Evolutionary conservation across 2,888 invertebrate species (phyloP).

Genomic region (Machimus rusticus): DNA sequence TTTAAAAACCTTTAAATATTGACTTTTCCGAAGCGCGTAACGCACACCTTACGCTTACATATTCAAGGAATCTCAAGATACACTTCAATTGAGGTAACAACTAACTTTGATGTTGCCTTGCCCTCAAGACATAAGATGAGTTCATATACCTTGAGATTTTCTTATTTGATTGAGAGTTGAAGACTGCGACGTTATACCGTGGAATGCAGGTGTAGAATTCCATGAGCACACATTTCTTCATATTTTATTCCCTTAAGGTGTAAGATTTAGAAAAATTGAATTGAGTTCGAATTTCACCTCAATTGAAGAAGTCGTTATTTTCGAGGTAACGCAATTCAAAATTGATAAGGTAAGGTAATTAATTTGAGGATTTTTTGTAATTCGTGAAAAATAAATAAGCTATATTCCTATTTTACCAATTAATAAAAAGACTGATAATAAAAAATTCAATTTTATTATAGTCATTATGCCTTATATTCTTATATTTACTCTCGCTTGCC

Average conservation of each 20-base stretch:
- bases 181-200: not conserved
- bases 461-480: too few species aligned
- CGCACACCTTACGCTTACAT: not conserved
- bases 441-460: too few species aligned
- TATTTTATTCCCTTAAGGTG: not conserved
- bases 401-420: too few species aligned
- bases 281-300: not conserved
- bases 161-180: not conserved
- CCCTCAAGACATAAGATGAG: not conserved
- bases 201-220: not conserved
- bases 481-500: too few species aligned
- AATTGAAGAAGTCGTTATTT: not conserved
- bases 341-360: not conserved
- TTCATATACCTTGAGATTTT: not conserved
- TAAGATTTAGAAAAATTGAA: not conserved
- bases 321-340: not conserved
- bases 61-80: not conserved
- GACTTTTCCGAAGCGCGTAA: not conserved
- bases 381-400: too few species aligned
- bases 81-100: not conserved
- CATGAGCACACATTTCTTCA: not conserved
- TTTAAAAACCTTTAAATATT: not conserved
- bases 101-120: not conserved
- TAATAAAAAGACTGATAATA: too few species aligned
- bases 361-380: too few species aligned